Base-by-base conservation (phyloP, 1,140 invertebrate species). In the Philotrypesis tridentata region DNA sequence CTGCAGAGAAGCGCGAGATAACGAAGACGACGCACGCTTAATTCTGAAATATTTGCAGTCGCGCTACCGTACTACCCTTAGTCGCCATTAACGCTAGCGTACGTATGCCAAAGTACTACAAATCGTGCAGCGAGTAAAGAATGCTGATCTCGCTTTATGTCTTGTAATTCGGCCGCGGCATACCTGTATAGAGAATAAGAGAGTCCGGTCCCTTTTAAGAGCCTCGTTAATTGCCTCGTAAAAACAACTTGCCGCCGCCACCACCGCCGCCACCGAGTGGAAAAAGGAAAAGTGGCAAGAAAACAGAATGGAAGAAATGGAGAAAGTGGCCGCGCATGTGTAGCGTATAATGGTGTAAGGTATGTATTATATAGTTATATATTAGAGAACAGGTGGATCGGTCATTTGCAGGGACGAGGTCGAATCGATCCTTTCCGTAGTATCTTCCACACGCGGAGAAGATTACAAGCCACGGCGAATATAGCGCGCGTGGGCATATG, bases 211-310 rank as follows among this genome's bases (percentile, higher is more conserved):
- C 84, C 83, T 83, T 83, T 75, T 78, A 85, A 83, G 78, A 72
- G 80, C 83, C 79, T 78, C 40, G 85, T 87, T 86, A 87, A 88
- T 87, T 87, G 84, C 84, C 84, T 87, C 86, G 86, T 88, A 88
- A 88, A 87, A 88, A 87, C 85, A 87, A 87, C 85, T 83, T 85
- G 21, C 48, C 48, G 76, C 84, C 77, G 33, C 3, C 33, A 37
- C 33, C 33, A n/a, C n/a, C n/a, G n/a, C n/a, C n/a, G n/a, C n/a
- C n/a, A n/a, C n/a, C n/a, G n/a, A n/a, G n/a, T n/a, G n/a, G n/a
- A n/a, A n/a, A n/a, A n/a, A n/a, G n/a, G n/a, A n/a, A n/a, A n/a
- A n/a, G n/a, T n/a, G n/a, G n/a, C n/a, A n/a, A n/a, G n/a, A n/a
- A n/a, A n/a, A n/a, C n/a, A n/a, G n/a, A 43, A 14, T 14, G 12